Base-by-base conservation (phyloP, 2,797 vertebrate species). In the Limosa lapponica region DNA sequence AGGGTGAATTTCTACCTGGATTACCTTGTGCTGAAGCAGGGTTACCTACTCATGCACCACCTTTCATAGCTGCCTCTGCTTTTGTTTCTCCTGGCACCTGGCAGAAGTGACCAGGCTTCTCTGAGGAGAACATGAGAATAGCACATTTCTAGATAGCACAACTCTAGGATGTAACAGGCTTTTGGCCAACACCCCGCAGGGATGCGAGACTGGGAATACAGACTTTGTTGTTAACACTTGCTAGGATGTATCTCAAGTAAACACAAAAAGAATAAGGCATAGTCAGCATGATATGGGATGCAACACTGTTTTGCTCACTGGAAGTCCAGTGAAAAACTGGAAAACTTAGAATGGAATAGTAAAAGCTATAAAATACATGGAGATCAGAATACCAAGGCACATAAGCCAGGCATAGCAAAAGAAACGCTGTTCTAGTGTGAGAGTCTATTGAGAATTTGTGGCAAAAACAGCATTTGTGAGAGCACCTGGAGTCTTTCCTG, bases 141-240 rank as follows among this genome's bases (percentile, higher is more conserved):
- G n/a, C n/a, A n/a, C n/a, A n/a, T 80, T 85, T 69, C 39, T n/a
- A 54, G 14, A 82, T n/a, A 55, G 8, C 13, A 8, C 19, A 54
- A 8, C 18, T 28, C 22, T 5, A n/a, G n/a, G 5, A 67, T 30
- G 7, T 34, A 65, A 73, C 4, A 54, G 37, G 30, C 43, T 77
- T 82, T 72, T 82, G 65, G 32, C 18, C 55, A 84, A n/a, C 16
- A 13, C 18, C n/a, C 19, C 0, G 1, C 39, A 58, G 11, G 5
- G 13, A 69, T 39, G 11, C 0, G 0, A 49, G 49, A 48, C 11
- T 9, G 4, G 5, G 16, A 41, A 67, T 24, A 41, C 5, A 41
- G 14, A 39, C 27, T 69, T 34, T 7, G 10, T 30, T 23, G 16
- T 39, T 80, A 74, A 52, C 17, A 23, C 13, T 8, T 49, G 32